Conservation (phyloP, 1,140 invertebrate species). For the Chelonus insularis region DNA sequence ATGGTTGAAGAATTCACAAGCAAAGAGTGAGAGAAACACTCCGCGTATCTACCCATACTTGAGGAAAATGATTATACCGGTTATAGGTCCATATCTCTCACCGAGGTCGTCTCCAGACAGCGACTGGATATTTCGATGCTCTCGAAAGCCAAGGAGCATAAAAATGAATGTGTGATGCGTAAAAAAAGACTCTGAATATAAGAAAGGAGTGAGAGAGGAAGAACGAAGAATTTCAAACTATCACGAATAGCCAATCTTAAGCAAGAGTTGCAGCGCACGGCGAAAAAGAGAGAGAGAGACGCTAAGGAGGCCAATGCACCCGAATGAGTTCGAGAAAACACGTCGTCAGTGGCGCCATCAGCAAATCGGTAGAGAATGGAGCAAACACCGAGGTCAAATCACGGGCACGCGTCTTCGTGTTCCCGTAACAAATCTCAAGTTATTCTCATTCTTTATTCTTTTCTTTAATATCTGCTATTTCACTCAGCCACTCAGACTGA, state of each 20-base stretch:
- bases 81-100: conserved; percentile 2
- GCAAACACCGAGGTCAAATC: conserved; percentile 8
- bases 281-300: neutral
- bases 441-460: neutral
- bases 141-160: conserved; percentile 19
- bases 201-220: conserved; percentile 13
- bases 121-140: conserved; percentile 18
- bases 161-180: conserved; percentile 19
- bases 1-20: conserved; percentile 12
- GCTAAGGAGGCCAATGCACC: conserved; percentile 16
- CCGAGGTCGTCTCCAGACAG: conserved; percentile 16
- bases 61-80: conserved; percentile 19
- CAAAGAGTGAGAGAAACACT: conserved; percentile 6
- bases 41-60: conserved; percentile 14
- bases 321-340: neutral
- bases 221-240: neutral
- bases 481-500: neutral
- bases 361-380: neutral
- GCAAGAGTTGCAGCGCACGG: neutral
- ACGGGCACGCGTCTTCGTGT: conserved; percentile 15
- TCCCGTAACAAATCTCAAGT: neutral
- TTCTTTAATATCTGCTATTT: neutral
- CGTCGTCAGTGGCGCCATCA: conserved; percentile 12
- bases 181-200: neutral
- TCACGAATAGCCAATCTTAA: conserved; percentile 4